Conservation (phyloP, 1,140 invertebrate species). For the Drosophila rufa region DNA sequence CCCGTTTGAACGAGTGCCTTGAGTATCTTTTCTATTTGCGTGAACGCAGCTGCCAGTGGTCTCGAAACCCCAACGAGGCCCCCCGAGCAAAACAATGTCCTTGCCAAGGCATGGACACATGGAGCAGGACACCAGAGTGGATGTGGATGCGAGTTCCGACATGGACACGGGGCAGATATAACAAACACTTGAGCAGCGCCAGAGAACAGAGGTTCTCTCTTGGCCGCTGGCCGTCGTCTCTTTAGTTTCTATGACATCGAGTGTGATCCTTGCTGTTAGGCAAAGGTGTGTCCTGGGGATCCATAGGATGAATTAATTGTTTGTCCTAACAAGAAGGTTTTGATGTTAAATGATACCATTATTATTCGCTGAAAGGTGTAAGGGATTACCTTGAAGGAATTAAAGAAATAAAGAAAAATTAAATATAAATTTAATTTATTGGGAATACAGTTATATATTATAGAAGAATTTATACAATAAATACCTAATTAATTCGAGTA, state of each 20-base stretch:
- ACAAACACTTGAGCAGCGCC: slow-evolving; percentile 74
- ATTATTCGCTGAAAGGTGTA: too few species aligned
- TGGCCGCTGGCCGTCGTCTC: background rate
- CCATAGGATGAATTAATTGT: too few species aligned
- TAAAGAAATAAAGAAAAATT: too few species aligned
- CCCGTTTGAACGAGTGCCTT: slow-evolving; percentile 73
- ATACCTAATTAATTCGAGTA: background rate
- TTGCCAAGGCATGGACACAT: slow-evolving; percentile 36
- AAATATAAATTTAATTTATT: too few species aligned
- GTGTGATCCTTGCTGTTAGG: slow-evolving; percentile 2
- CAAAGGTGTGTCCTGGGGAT: background rate
- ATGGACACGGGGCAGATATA: slow-evolving; percentile 54
- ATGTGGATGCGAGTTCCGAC: slow-evolving; percentile 38
- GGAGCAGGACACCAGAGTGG: slow-evolving; percentile 53
- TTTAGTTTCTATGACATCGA: slow-evolving; percentile 1
- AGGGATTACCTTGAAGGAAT: too few species aligned
- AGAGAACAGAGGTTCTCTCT: slow-evolving; percentile 30
- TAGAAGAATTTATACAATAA: too few species aligned
- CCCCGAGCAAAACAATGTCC: slow-evolving; percentile 45
- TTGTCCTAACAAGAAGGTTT: background rate
- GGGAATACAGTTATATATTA: too few species aligned
- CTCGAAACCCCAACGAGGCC: slow-evolving; percentile 41
- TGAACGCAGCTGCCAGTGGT: slow-evolving; percentile 72
- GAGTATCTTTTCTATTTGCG: slow-evolving; percentile 83
- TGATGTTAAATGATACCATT: background rate